Percentiles rank a stretch among this genome's conserved stretches.
These are phyloP conservation scores for Chloroceryle aenea DNA, from an alignment of 2,113 vertebrate species.

Conservation along the genomic window DNA sequence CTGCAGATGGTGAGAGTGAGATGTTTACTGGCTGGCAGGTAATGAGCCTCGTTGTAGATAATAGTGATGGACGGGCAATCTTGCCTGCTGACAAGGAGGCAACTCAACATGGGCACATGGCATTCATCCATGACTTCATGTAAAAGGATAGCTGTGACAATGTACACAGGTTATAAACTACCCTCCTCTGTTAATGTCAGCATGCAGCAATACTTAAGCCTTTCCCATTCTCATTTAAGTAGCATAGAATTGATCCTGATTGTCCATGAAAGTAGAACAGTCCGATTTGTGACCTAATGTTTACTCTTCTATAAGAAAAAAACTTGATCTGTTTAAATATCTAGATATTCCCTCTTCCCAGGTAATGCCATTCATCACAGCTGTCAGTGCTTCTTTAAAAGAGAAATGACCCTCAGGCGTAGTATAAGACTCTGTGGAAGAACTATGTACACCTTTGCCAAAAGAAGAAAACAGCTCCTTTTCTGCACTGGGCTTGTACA, in stretches of 20 bases:
- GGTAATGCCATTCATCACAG: slow-evolving; percentile 77
- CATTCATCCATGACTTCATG: slow-evolving; percentile 65
- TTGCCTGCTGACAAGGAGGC: slow-evolving; percentile 61
- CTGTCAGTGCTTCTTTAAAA: slow-evolving; percentile 74
- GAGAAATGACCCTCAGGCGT: slow-evolving; percentile 74
- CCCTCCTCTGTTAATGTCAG: slow-evolving; percentile 23
- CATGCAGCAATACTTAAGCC: slow-evolving; percentile 34
- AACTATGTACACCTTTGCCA: slow-evolving; percentile 69
- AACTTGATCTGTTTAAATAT: slow-evolving; percentile 79
- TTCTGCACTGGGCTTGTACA: slow-evolving; percentile 41
- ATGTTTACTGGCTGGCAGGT: slow-evolving; percentile 80
- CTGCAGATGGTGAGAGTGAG: slow-evolving; percentile 78
- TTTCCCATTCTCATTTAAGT: slow-evolving; percentile 43
- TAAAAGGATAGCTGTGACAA: slow-evolving; percentile 49
- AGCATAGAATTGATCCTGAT: slow-evolving; percentile 60
- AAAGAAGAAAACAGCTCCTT: slow-evolving; percentile 52
- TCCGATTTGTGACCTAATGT: slow-evolving; percentile 72
- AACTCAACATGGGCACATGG: slow-evolving; percentile 65
- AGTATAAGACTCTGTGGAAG: slow-evolving; percentile 63
- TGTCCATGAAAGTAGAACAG: slow-evolving; percentile 52
- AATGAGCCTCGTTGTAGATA: slow-evolving; percentile 75
- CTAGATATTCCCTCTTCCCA: slow-evolving; percentile 75
- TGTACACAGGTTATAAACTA: slow-evolving; percentile 42
- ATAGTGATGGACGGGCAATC: slow-evolving; percentile 77
- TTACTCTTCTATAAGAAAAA: slow-evolving; percentile 66